Evolutionary conservation across 2,113 vertebrate genomes (phyloP), one percentile per base, ranked within the genome.

Genomic region (Pachypanchax playfairii): DNA sequence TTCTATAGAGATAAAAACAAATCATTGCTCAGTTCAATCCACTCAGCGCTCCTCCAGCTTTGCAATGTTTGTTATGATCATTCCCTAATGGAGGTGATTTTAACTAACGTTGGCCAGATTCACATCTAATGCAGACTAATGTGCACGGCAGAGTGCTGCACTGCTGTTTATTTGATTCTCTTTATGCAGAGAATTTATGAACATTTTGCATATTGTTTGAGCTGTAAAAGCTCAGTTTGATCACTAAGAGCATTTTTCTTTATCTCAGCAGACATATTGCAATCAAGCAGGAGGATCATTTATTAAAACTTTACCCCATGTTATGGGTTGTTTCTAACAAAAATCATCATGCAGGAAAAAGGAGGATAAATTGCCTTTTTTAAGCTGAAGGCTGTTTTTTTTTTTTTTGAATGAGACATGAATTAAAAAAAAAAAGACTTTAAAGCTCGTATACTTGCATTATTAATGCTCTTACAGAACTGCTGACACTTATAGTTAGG

Each of bases 341-440:
- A 31, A 59, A 52, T 71, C 74, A 77, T 73, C 6, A 67, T 64
- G 35, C 49, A 12, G 46, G 50, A 65, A 71, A 75, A 73, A 70
- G 59, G 43, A 69, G n/a, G n/a, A n/a, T n/a, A n/a, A n/a, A n/a
- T n/a, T n/a, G 63, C 26, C 24, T 18, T 5, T 0, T 5, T 2
- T 1, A 39, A 48, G 62, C 28, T 43, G 58, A 66, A 82, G 70
- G 79, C 70, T n/a, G 3, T 46, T 54, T 46, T 68, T 1, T 31
- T 26, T 44, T 31, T 64, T 47, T 24, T 31, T 33, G 14, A 33
- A 64, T 33, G 14, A 33, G 60, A 63, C 60, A 21, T 25, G 61
- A 70, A 49, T 41, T 18, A 29, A 20, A 75, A 67, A n/a, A n/a
- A 70, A 21, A 73, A 15, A 42, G 35, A 53, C 57, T 73, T 58